Base-by-base conservation (phyloP, 2,797 vertebrate species). In the Sebastes vulpes region DNA sequence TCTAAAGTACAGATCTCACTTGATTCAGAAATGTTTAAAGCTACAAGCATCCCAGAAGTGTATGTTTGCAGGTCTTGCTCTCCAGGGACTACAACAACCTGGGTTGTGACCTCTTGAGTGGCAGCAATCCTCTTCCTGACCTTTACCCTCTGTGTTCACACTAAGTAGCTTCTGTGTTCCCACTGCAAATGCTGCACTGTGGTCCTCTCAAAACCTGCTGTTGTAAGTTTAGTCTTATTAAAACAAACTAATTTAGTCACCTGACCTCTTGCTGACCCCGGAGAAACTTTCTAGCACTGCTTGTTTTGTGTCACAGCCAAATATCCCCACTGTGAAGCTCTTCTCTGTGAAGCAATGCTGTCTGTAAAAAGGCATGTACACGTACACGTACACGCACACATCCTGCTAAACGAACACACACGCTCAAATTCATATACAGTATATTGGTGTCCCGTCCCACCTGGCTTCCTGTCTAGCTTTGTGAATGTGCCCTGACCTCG, bases 381-480 rank as follows among this genome's bases (percentile, higher is more conserved):
- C 3, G 4, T 23, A 53, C 50, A 56, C 71, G 29, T 23, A 53
- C 50, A 56, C 71, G 26, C 18, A 65, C 1, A 10, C 50, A 63
- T 85, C 68, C 72, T 81, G 79, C 59, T 28, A 60, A 69, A 72
- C 8, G 16, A 28, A 38, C 57, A 38, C 57, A 69, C 57, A 67
- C 50, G 7, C 57, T 60, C 38, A 78, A 71, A 63, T 58, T 32
- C 26, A 71, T 31, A 25, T 31, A 21, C 59, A 70, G 64, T 61
- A 59, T 56, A 65, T 54, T 46, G 52, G 63, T 75, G 61, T 42
- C 79, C 84, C 73, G 78, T 77, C 80, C 82, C 86, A 94, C 92
- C 92, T 91, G 89, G 80, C 75, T 86, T 95, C 94, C 92, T 88
- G 87, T 91, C 84, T 57, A 58, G 61, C 72, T 83, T 70, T 89